phyloP scores from a whole-genome alignment of 2,113 vertebrate species.

The Vimba vimba region DNA sequence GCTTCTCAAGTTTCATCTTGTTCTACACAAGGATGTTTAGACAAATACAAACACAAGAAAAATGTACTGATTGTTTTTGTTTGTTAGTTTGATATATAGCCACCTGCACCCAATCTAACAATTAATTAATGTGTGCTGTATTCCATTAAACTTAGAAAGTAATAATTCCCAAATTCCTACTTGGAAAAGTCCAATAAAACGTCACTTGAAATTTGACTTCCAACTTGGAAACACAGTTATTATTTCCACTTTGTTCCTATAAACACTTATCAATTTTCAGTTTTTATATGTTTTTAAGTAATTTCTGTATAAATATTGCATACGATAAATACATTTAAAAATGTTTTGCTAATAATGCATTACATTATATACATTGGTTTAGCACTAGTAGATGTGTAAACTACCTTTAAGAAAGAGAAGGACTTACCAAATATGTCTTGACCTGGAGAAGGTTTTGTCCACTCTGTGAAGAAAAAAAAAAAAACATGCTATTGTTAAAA shows the following conservation, averaged over 20 bases:
- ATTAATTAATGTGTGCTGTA: not conserved
- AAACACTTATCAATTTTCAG: not conserved
- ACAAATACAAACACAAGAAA: not conserved
- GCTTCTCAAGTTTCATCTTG: not conserved
- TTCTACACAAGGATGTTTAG: not conserved
- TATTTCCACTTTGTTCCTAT: not conserved
- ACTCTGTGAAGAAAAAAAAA: conserved; percentile 64
- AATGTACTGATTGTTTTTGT: not conserved
- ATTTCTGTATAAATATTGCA: not conserved
- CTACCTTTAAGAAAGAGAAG: not conserved
- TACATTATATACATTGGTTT: not conserved
- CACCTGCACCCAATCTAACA: not conserved
- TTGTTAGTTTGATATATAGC: no score
- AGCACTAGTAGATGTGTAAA: not conserved
- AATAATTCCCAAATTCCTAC: not conserved
- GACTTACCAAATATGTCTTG: conserved; percentile 72
- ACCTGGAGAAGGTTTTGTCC: conserved; percentile 72
- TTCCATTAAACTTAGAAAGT: not conserved
- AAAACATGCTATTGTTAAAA: not conserved
- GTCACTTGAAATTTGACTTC: not conserved
- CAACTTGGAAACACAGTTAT: not conserved
- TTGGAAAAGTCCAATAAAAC: not conserved
- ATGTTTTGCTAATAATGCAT: not conserved
- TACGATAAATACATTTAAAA: not conserved
- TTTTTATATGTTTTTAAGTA: not conserved